Base-by-base conservation (phyloP, 1,140 invertebrate species). In the Trachymyrmex cornetzi region DNA sequence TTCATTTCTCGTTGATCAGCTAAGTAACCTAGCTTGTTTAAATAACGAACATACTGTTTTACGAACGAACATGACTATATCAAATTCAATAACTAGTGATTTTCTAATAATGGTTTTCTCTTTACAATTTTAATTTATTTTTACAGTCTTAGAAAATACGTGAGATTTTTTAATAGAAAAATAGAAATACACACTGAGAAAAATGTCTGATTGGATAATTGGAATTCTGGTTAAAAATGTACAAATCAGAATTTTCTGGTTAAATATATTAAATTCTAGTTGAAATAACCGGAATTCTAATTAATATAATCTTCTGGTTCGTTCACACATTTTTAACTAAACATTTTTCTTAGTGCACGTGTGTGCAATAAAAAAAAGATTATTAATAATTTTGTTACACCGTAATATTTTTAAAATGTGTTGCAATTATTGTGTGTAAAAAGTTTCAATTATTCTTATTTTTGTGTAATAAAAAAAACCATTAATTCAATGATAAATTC, bases 1-100 rank as follows among this genome's bases (percentile, higher is more conserved):
- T 77, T 85, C 75, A 85, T 85, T 84, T 69, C 12, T 77, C 38
- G 24, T 48, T 38, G 71, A 30, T 59, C 55, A 61, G 55, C 55
- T 74, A 61, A 77, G 38, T 84, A 75, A 63, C 55, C 30, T 5
- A 11, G n/a, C 44, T 38, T 38, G 44, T 61, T 44, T 34, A 82
- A 82, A 48, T 74, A 74, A 82, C 67, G 19, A 57, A 11, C 12
- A 11, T 19, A 14, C 14, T 27, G 30, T 38, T 24, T 11, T 22
- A 71, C 64, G 16, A n/a, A 55, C 7, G 6, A 44, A 5, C 50
- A 48, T 48, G 38, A 16, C 57, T 38, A n/a, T n/a, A 22, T 50
- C n/a, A 44, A 16, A 22, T 79, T 50, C 14, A 16, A 79, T 14
- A 5, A 9, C 22, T 59, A 16, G n/a, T 12, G 2, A 24, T 30